A percentile compares a stretch with the other conserved stretches of the same genome.
Conservation (phyloP, 2,797 vertebrate genomes). For the Antennarius maculatus region DNA sequence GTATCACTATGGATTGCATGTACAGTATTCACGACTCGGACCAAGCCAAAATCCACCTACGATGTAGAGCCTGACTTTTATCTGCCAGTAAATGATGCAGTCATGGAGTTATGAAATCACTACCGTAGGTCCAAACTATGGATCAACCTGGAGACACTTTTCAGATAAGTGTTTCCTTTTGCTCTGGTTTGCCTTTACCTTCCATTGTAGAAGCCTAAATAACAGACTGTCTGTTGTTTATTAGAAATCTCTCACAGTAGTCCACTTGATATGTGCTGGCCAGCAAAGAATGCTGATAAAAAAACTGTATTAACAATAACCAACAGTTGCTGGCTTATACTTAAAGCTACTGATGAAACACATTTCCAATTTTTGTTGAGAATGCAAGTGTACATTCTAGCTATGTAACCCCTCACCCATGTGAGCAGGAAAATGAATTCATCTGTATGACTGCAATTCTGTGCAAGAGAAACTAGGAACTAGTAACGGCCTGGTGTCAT, state of each 20-base stretch:
- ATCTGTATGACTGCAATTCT: conserved; percentile 1
- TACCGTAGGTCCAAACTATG: too few species aligned
- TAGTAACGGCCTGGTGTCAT: background rate
- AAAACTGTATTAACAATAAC: background rate
- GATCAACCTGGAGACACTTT: too few species aligned
- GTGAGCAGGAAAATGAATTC: background rate
- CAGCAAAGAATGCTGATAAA: background rate
- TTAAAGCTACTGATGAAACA: background rate
- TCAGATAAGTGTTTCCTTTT: too few species aligned
- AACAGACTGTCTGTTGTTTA: too few species aligned
- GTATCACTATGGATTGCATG: background rate
- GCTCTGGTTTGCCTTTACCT: too few species aligned
- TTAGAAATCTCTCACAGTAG: background rate
- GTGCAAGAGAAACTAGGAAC: background rate
- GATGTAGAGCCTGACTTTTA: too few species aligned
- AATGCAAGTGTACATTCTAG: background rate
- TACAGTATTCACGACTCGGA: too few species aligned
- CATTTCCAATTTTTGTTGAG: background rate
- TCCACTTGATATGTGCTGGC: background rate
- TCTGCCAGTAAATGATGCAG: too few species aligned
- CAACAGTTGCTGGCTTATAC: background rate
- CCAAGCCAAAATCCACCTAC: background rate
- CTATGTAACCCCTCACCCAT: background rate
- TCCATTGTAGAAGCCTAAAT: too few species aligned
- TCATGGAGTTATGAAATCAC: too few species aligned